phyloP scores from a whole-genome alignment of 2,888 invertebrate species.

The Stegophylla sp. region DNA sequence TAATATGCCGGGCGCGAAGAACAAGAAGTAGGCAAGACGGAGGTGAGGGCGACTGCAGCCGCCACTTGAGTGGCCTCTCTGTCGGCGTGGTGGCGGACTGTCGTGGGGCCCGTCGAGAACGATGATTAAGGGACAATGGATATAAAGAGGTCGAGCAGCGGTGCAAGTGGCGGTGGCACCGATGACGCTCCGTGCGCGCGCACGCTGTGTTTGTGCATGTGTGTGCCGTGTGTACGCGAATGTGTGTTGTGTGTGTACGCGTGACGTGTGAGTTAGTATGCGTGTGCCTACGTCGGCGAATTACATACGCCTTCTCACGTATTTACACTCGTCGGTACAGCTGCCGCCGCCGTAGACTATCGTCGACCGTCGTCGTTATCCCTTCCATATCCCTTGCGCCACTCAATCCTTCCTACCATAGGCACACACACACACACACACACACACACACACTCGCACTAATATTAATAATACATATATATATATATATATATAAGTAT shows the following conservation, averaged over 20 bases:
- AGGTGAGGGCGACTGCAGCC: neutral
- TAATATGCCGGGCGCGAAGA: neutral
- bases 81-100: neutral
- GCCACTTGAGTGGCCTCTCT: constrained; percentile 19
- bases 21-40: neutral
- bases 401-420: neutral
- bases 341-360: neutral
- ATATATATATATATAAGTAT: neutral
- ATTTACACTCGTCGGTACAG: constrained; percentile 42
- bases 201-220: neutral
- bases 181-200: neutral
- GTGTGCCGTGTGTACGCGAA: neutral
- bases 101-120: constrained; percentile 21
- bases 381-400: neutral
- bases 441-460: neutral
- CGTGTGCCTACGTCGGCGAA: constrained; percentile 49
- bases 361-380: neutral
- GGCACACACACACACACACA: neutral
- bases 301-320: constrained; percentile 58
- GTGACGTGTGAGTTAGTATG: neutral
- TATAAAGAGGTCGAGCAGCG: constrained; percentile 50
- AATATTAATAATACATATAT: neutral
- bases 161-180: neutral
- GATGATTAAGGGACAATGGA: constrained; percentile 55
- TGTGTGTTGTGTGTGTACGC: neutral